Percentiles rank a stretch among this genome's conserved stretches.
Conservation (phyloP, 2,888 invertebrate genomes). For the Phyllotreta striolata region DNA sequence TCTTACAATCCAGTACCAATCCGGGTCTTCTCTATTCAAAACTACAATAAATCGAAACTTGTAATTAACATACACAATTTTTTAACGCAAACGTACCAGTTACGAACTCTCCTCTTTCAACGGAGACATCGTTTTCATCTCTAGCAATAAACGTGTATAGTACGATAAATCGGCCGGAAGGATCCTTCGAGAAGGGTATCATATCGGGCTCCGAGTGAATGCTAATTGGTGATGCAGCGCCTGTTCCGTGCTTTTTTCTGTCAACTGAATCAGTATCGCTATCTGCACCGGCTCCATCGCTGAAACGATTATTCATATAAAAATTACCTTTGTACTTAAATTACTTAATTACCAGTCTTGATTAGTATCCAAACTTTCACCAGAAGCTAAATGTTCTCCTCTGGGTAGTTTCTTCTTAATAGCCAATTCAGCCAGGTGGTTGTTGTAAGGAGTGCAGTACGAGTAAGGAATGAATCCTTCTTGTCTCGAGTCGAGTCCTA, state of each 20-base stretch:
- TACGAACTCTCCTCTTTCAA: constrained; percentile 94
- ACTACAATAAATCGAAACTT: constrained; percentile 64
- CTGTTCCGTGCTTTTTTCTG: constrained; percentile 62
- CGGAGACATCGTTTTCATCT: constrained; percentile 94
- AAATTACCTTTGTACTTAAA: constrained; percentile 5
- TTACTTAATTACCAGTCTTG: constrained; percentile 63
- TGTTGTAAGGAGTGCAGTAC: constrained; percentile 87
- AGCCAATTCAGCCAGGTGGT: constrained; percentile 79
- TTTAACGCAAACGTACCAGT: constrained; percentile 66
- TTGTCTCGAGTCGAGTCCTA: constrained; percentile 85
- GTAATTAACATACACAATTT: not conserved
- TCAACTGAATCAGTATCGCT: constrained; percentile 71
- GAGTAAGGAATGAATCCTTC: constrained; percentile 96
- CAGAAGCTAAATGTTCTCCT: constrained; percentile 65
- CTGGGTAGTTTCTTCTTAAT: constrained; percentile 88
- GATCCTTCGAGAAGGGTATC: constrained; percentile 79
- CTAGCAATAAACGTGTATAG: constrained; percentile 92
- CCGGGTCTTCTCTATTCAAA: constrained; percentile 91
- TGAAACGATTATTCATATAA: constrained; percentile 28
- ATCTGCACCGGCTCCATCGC: constrained; percentile 61
- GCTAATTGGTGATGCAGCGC: constrained; percentile 62
- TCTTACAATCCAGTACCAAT: constrained; percentile 96
- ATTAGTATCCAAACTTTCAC: constrained; percentile 67
- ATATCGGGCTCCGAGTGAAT: constrained; percentile 68
- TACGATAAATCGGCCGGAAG: constrained; percentile 90